Conservation (phyloP, 2,888 invertebrate genomes). For the Apamea monoglypha region DNA sequence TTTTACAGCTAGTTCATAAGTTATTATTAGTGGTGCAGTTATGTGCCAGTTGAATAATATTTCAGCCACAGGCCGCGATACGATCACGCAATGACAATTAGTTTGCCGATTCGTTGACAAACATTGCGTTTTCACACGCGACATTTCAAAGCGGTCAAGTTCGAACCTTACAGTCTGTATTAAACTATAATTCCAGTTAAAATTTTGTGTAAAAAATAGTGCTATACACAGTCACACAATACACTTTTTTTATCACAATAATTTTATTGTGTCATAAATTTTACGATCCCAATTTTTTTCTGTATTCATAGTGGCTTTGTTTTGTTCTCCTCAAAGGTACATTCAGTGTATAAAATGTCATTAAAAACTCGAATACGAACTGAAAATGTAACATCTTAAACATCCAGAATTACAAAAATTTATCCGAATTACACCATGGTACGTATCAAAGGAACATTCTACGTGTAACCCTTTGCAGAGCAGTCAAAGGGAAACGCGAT, state of each 20-base stretch:
- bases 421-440: neutral
- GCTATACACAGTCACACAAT: neutral
- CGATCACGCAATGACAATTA: conserved; percentile 69
- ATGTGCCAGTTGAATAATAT: conserved; percentile 46
- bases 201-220: neutral
- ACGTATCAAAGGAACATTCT: conserved; percentile 38
- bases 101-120: conserved; percentile 59
- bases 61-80: conserved; percentile 58
- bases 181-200: neutral
- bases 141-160: conserved; percentile 14
- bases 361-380: neutral
- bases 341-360: neutral
- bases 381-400: neutral
- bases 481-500: conserved; percentile 37
- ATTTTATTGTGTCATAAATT: neutral
- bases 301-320: neutral
- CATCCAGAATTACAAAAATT: neutral
- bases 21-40: conserved; percentile 47
- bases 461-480: conserved; percentile 25
- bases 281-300: neutral
- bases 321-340: neutral
- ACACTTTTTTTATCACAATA: no score
- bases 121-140: conserved; percentile 51
- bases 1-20: conserved; percentile 30
- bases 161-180: conserved; percentile 5